Conservation (phyloP, 2,797 vertebrate species). For the Lindbergichthys nudifrons region DNA sequence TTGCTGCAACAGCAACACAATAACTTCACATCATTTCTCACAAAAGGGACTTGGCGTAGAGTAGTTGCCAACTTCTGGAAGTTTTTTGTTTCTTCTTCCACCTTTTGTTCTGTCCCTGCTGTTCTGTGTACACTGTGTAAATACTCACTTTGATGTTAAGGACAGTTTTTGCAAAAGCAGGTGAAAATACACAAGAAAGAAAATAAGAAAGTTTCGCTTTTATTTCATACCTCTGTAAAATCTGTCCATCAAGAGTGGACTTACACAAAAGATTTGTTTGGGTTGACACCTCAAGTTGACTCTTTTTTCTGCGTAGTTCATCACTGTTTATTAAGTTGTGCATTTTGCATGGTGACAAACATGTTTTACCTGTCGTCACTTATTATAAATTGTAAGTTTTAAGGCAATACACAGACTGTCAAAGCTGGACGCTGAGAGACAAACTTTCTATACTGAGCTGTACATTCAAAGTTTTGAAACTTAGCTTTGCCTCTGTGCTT, state of each 20-base stretch:
- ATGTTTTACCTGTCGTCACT: constrained; percentile 42
- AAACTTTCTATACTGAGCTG: constrained; percentile 29
- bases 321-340: constrained; percentile 53
- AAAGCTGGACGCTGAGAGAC: not conserved
- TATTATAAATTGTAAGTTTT: constrained; percentile 49
- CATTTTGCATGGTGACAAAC: constrained; percentile 58
- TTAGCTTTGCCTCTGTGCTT: constrained; percentile 15
- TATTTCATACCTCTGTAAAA: constrained; percentile 27
- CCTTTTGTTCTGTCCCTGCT: constrained; percentile 29
- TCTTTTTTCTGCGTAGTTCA: constrained; percentile 25
- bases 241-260: constrained; percentile 27
- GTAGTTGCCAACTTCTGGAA: constrained; percentile 37
- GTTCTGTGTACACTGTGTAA: constrained; percentile 68
- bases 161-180: constrained; percentile 41
- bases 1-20: constrained; percentile 61
- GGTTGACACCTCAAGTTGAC: not conserved
- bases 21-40: constrained; percentile 45
- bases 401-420: constrained; percentile 55
- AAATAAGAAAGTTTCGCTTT: constrained; percentile 32
- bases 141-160: constrained; percentile 68
- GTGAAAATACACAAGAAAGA: constrained; percentile 34
- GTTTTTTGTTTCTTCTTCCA: constrained; percentile 16
- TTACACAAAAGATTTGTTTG: constrained; percentile 10
- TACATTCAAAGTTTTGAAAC: constrained; percentile 7
- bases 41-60: constrained; percentile 35